Percentiles rank a stretch among this genome's conserved stretches.
These are phyloP conservation scores for Procavia capensis DNA, from an alignment of 2,113 vertebrate genomes.

Conservation along the genomic window DNA sequence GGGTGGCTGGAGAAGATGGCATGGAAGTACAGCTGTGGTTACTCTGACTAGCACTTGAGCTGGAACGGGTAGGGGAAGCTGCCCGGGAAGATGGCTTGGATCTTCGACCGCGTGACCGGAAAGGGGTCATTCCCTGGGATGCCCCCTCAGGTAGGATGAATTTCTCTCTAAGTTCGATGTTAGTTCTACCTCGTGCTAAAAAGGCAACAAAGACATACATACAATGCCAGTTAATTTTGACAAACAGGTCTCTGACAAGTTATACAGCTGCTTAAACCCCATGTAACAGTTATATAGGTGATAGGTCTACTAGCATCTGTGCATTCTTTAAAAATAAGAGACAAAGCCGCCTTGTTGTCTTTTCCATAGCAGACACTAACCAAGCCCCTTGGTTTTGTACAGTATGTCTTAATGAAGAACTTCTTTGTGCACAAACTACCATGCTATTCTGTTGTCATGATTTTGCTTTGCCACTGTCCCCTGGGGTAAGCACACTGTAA, in stretches of 20 bases:
- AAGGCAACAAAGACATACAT: constrained; percentile 1
- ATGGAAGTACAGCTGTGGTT: constrained; percentile 95
- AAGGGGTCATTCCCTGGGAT: constrained; percentile 95
- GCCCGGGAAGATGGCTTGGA: constrained; percentile 97
- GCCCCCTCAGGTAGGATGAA: constrained; percentile 98
- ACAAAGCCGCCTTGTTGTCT: constrained; percentile 15
- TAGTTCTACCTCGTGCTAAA: constrained; percentile 96
- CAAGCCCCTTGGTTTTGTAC: background rate
- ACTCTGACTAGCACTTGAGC: constrained; percentile 98
- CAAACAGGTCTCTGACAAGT: background rate
- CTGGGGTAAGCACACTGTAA: constrained; percentile 17
- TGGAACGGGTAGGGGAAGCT: constrained; percentile 96
- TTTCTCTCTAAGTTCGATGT: constrained; percentile 98
- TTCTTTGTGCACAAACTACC: background rate
- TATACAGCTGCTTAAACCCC: constrained; percentile 55
- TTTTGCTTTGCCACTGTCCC: background rate
- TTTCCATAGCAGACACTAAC: background rate
- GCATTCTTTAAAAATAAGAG: background rate
- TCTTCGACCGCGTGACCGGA: constrained; percentile 95
- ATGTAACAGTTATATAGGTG: background rate
- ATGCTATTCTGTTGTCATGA: background rate
- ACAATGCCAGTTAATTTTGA: constrained; percentile 13
- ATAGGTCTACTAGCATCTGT: background rate
- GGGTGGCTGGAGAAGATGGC: constrained; percentile 96
- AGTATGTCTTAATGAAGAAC: background rate